phyloP scores from a whole-genome alignment of 2,113 vertebrate genomes.

The Sarotherodon lohbergeri region DNA sequence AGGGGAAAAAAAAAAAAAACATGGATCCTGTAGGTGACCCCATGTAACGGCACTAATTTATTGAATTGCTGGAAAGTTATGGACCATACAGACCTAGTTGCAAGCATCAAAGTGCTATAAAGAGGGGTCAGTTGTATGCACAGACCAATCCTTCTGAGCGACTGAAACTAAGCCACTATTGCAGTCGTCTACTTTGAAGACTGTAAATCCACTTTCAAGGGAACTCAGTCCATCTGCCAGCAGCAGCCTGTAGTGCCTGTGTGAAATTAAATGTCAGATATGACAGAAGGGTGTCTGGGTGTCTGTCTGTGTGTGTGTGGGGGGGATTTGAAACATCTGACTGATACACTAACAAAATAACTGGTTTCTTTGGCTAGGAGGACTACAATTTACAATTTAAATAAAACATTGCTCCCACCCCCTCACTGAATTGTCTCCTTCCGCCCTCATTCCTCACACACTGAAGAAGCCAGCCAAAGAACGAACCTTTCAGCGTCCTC shows the following conservation, averaged over 20 bases:
- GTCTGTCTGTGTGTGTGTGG: background rate
- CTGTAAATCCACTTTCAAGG: conserved; percentile 19
- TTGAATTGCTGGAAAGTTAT: background rate
- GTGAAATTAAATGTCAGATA: conserved; percentile 32
- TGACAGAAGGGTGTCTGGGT: background rate
- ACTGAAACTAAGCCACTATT: background rate
- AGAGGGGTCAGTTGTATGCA: background rate
- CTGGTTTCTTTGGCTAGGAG: background rate
- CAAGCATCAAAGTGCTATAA: background rate
- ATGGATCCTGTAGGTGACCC: background rate
- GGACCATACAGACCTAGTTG: background rate
- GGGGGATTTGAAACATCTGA: conserved; percentile 2
- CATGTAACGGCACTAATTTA: background rate
- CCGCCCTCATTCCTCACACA: background rate
- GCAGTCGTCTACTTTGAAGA: background rate
- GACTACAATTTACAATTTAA: background rate
- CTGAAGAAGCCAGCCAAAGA: background rate
- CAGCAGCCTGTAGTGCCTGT: background rate
- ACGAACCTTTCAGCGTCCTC: conserved; percentile 3
- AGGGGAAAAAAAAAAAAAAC: background rate
- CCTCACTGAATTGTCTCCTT: background rate
- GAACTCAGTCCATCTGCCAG: conserved; percentile 8
- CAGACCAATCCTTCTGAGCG: background rate
- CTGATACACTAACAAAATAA: background rate
- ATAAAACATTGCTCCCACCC: background rate